Evolutionary conservation across 2,888 invertebrate genomes (phyloP), one percentile per base, ranked within the genome.

Genomic region (Dioctria linearis): DNA sequence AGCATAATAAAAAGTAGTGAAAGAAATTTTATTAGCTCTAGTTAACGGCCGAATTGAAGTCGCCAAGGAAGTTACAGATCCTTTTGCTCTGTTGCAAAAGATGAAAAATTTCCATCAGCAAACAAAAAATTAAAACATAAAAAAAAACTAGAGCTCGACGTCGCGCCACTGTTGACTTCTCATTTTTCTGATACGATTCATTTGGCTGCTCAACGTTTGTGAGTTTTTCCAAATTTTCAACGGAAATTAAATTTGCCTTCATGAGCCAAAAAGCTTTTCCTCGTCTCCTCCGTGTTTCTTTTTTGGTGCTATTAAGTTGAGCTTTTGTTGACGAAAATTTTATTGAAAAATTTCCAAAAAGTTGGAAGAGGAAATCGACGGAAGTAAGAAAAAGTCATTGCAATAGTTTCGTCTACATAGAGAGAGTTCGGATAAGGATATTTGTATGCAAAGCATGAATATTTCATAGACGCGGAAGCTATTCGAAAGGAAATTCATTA

Each of bases 291-390:
- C 5, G 11, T 5, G 57, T 57, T 57, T 8, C 11, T 57, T 11
- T n/a, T n/a, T 11, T 57, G 8, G 8, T 11, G 11, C n/a, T 57
- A 57, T 57, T 57, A 57, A 57, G 57, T n/a, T 25, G 25, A 25
- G n/a, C 57, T 57, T 57, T 57, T 57, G n/a, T 57, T 57, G 57
- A 57, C 57, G 57, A 57, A 57, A 57, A 57, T 57, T 57, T 57
- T 57, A 57, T 13, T 57, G 8, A 57, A 57, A 57, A 57, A 8
- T 57, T n/a, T 57, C 57, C 3, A 11, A 57, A 11, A 25, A 25
- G 25, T n/a, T 46, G 5, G 46, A 5, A 46, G 46, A 57, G 57
- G 57, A 57, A 57, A 57, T 57, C 57, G 57, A 57, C 8, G 57
- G 11, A 57, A 11, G n/a, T 57, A 57, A 25, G 25, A 25, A 57